Conservation (phyloP, 2,797 vertebrate genomes). For the Cynopterus sphinx region DNA sequence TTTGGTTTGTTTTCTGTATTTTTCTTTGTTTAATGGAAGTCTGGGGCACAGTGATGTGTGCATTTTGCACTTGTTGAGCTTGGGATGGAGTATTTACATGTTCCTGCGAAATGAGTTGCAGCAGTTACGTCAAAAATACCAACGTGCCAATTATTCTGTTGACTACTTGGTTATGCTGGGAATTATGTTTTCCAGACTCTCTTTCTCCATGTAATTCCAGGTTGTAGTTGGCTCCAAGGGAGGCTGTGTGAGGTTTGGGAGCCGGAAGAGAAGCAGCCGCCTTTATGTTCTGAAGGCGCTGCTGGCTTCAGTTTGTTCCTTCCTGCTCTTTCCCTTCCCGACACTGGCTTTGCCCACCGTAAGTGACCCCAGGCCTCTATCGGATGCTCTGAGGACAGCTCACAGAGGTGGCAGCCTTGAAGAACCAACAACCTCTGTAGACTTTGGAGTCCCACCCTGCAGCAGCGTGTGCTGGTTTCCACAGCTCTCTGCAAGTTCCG, state of each 20-base stretch:
- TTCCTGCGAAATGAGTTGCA: background rate
- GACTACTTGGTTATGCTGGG: background rate
- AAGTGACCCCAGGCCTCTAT: background rate
- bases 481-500: background rate
- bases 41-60: background rate
- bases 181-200: background rate
- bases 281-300: background rate
- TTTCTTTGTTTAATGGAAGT: background rate
- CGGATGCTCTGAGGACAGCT: background rate
- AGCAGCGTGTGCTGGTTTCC: background rate
- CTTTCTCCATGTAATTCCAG: background rate
- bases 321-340: background rate
- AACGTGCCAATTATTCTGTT: background rate
- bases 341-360: background rate
- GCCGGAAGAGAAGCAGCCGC: background rate
- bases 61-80: background rate
- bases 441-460: background rate
- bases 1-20: background rate
- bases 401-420: background rate
- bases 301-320: background rate
- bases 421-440: background rate
- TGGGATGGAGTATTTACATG: background rate
- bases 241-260: conserved; percentile 13
- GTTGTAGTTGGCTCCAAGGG: background rate
- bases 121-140: background rate